Conservation (phyloP, 2,888 invertebrate species). For the Heliconius cydno region DNA sequence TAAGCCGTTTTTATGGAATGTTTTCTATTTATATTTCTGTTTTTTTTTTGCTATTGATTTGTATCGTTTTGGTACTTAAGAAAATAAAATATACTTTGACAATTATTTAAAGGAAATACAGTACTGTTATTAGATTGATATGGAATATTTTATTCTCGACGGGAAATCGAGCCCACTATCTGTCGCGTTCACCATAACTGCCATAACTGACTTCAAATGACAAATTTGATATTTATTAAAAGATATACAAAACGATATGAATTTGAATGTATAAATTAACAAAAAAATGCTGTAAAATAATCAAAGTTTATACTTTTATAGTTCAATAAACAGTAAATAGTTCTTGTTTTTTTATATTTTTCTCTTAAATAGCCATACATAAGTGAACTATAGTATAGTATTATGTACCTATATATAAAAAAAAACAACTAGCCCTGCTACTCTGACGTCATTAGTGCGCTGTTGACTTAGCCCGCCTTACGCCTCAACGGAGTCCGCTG, state of each 20-base stretch:
- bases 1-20: constrained; percentile 46
- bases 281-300: no score
- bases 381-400: background rate
- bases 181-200: no score
- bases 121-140: no score
- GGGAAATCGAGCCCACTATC: no score
- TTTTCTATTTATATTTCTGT: constrained; percentile 53
- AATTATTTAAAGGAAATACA: background rate
- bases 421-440: constrained; percentile 49
- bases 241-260: no score
- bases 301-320: no score
- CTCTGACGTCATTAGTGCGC: constrained; percentile 75
- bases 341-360: background rate
- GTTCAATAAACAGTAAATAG: background rate
- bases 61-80: background rate
- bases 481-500: constrained; percentile 65
- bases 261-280: no score
- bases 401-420: constrained; percentile 11
- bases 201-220: no score
- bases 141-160: no score
- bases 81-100: background rate
- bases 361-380: background rate
- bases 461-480: constrained; percentile 79
- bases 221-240: no score
- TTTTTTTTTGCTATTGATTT: constrained; percentile 40